Conservation (phyloP, 2,888 invertebrate genomes). For the Cephus rjabovi region DNA sequence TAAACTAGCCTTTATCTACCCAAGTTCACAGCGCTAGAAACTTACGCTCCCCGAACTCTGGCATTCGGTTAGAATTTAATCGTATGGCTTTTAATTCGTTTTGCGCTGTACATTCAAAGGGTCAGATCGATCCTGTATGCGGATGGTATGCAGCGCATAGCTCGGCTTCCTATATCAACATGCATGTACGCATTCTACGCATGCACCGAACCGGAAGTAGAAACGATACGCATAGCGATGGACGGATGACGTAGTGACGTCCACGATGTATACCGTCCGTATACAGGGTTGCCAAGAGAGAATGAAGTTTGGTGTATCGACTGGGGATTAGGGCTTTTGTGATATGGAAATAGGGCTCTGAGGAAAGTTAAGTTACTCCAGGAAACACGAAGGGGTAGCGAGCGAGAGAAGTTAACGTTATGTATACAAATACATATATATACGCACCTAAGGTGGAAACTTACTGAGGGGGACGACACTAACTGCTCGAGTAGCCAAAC, state of each 20-base stretch:
- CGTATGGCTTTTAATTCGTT: background rate
- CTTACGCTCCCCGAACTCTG: background rate
- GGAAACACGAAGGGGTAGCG: background rate
- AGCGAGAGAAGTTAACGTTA: background rate
- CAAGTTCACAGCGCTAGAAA: background rate
- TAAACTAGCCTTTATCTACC: background rate
- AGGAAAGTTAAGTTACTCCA: background rate
- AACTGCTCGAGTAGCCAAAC: background rate
- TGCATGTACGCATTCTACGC: slow-evolving; percentile 49
- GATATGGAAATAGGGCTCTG: background rate
- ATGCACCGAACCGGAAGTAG: slow-evolving; percentile 49
- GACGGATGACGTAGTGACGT: background rate
- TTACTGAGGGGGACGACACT: background rate
- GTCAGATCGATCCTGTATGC: slow-evolving; percentile 38
- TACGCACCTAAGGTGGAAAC: background rate
- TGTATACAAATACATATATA: background rate
- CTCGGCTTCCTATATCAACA: slow-evolving; percentile 34
- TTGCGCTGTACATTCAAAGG: background rate
- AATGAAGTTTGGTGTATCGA: background rate
- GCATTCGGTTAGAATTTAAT: background rate
- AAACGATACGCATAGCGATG: slow-evolving; percentile 30
- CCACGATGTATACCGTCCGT: background rate
- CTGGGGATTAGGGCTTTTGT: background rate
- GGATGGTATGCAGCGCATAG: slow-evolving; percentile 30
- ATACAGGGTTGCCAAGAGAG: background rate